Evolutionary conservation across 2,113 vertebrate species (phyloP).

Genomic region (Willisornis vidua): DNA sequence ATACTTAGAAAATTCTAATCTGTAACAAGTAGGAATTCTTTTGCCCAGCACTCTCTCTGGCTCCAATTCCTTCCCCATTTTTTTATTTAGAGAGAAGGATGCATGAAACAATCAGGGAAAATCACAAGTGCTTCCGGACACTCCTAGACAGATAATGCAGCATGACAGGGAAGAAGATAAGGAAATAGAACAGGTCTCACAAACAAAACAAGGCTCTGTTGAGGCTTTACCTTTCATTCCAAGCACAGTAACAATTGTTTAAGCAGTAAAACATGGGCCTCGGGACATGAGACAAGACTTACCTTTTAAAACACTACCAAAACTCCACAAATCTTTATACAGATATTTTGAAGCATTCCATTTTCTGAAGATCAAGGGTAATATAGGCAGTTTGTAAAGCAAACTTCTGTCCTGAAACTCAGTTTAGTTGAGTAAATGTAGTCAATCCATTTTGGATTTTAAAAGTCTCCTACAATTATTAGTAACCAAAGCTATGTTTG

Average conservation of each 20-base stretch:
- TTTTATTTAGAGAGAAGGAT: neutral
- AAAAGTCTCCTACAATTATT: constrained; percentile 16
- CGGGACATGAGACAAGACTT: neutral
- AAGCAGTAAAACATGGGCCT: neutral
- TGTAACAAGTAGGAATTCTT: neutral
- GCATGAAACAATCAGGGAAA: neutral
- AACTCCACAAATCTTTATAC: neutral
- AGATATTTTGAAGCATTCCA: neutral
- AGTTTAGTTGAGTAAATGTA: constrained; percentile 14
- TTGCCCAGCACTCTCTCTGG: neutral
- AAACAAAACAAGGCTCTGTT: neutral
- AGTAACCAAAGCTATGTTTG: neutral
- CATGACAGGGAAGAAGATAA: neutral
- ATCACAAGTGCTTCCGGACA: neutral
- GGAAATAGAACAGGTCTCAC: neutral
- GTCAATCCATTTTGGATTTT: neutral
- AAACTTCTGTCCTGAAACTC: constrained; percentile 9
- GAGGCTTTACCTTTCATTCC: neutral
- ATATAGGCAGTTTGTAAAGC: neutral
- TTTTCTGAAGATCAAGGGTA: constrained; percentile 24
- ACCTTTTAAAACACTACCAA: neutral
- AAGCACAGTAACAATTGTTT: neutral
- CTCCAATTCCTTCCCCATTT: neutral
- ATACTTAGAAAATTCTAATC: neutral
- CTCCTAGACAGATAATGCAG: neutral